Evolutionary conservation across 2,888 invertebrate genomes (phyloP), one percentile per base, ranked within the genome.

Genomic region (Apodemia hepburni): DNA sequence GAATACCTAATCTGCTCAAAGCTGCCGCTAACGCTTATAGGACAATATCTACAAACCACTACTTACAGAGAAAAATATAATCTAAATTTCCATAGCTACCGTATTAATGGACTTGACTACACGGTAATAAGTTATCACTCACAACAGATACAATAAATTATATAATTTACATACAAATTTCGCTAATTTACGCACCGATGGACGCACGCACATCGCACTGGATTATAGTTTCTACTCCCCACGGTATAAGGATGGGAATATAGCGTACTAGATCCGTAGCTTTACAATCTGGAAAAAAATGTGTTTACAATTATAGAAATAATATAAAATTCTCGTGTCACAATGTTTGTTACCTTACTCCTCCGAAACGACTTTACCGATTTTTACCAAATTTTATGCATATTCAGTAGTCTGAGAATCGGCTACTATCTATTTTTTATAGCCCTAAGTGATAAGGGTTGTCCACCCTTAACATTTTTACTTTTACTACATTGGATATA

Each of bases 51-150:
- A 11, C 18, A 5, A 51, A 51, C 51, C 18, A 49, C 49, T 22
- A 51, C 11, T 51, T 51, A 18, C 51, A 51, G 51, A 51, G 51
- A 51, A 51, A 51, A 51, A 51, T 51, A 51, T 51, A 51, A 51
- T 51, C 51, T 51, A 18, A 11, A 12, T 51, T 12, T 51, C 22
- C 11, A 22, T 22, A 51, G 51, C 22, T 51, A 22, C 9, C 12
- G n/a, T 51, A 51, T 51, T 22, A 51, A 51, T 51, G 51, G 51
- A 51, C 51, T 51, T 51, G 18, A 51, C 51, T 51, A 51, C 51
- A 51, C 11, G 5, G 51, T 51, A 51, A 51, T 51, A 51, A 22
- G 51, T 22, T 12, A 22, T 51, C 51, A 51, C 51, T 51, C 51
- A 51, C 22, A 51, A 51, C 12, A 51, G 22, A 51, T 51, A 22